Evolutionary conservation across 2,888 invertebrate species (phyloP).

Genomic region (Zhengitettix transpicula): DNA sequence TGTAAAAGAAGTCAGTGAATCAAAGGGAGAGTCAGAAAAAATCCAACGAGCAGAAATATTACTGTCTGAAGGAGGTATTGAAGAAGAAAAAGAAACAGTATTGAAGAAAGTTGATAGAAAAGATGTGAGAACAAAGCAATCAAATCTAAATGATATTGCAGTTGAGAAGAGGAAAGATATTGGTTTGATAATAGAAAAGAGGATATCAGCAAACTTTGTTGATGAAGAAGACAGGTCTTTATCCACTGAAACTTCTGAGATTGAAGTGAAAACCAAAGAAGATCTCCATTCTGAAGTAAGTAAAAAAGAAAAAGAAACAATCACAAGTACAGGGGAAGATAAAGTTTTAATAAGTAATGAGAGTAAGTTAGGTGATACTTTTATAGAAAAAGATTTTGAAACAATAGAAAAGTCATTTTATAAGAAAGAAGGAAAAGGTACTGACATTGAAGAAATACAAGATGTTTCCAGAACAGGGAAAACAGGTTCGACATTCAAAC

Average conservation of each 20-base stretch:
- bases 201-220: slow-evolving; percentile 6
- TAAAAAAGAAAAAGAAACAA: slow-evolving; percentile 8
- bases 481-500: no score
- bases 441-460: no score
- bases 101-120: slow-evolving; percentile 2
- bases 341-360: slow-evolving; percentile 8
- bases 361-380: no score
- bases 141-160: slow-evolving; percentile 9
- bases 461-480: no score
- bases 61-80: slow-evolving; percentile 5
- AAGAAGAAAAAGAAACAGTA: slow-evolving; percentile 1
- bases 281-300: background rate
- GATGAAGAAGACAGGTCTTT: slow-evolving; percentile 9
- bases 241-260: slow-evolving; percentile 8
- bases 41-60: slow-evolving; percentile 6
- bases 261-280: slow-evolving; percentile 7
- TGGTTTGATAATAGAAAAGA: slow-evolving; percentile 6
- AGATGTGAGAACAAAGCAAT: slow-evolving; percentile 5
- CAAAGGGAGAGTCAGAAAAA: slow-evolving; percentile 1
- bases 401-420: no score
- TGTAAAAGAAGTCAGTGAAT: slow-evolving; percentile 2
- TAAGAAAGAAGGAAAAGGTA: no score
- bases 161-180: slow-evolving; percentile 2
- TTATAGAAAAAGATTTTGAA: no score
- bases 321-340: slow-evolving; percentile 13